These are phyloP conservation scores for Saccostrea echinata DNA, from an alignment of 1,140 invertebrate species.

Conservation along the genomic window DNA sequence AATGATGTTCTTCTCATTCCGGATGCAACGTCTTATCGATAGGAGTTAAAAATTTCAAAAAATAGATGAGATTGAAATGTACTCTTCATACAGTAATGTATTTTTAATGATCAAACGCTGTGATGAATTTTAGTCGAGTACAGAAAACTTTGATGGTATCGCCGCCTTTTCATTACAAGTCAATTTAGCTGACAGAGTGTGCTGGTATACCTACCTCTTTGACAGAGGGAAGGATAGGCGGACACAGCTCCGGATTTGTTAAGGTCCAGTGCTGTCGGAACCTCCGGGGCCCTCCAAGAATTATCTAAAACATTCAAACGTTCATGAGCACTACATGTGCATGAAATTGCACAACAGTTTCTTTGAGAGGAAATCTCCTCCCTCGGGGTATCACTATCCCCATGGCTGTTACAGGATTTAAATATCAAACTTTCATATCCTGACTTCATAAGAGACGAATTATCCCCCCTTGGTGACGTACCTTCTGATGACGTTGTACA, in stretches of 20 bases:
- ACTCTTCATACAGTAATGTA: slow-evolving; percentile 29
- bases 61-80: slow-evolving; percentile 30
- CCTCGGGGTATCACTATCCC: slow-evolving; percentile 57
- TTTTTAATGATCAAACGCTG: slow-evolving; percentile 32
- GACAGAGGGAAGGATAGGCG: slow-evolving; percentile 75
- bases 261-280: slow-evolving; percentile 69
- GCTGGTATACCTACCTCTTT: slow-evolving; percentile 68
- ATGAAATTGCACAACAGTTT: slow-evolving; percentile 75
- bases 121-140: slow-evolving; percentile 32
- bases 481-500: slow-evolving; percentile 67
- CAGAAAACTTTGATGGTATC: slow-evolving; percentile 34
- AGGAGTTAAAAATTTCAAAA: slow-evolving; percentile 22
- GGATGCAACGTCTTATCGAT: slow-evolving; percentile 26
- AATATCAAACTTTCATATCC: slow-evolving; percentile 74
- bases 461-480: slow-evolving; percentile 59
- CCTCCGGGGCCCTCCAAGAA: slow-evolving; percentile 70
- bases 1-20: slow-evolving; percentile 24
- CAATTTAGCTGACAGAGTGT: slow-evolving; percentile 5
- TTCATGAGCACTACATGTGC: slow-evolving; percentile 73
- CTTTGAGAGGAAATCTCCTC: slow-evolving; percentile 67
- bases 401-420: slow-evolving; percentile 63
- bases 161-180: slow-evolving; percentile 26
- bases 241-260: slow-evolving; percentile 70
- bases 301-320: slow-evolving; percentile 73
- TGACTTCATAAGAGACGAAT: slow-evolving; percentile 61